phyloP scores from a whole-genome alignment of 2,888 invertebrate genomes.

The Drosophila meridionalis region DNA sequence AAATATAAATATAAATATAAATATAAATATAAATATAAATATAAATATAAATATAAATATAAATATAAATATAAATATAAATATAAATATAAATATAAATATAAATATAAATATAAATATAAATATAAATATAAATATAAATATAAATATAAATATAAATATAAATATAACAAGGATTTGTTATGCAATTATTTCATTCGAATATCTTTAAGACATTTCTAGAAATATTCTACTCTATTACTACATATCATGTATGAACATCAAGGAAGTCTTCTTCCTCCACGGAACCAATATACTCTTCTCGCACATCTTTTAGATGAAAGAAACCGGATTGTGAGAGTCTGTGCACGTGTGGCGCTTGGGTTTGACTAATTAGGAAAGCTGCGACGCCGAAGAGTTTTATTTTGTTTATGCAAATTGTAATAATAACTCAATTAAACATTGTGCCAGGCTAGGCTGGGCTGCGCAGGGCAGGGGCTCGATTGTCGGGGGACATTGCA shows the following conservation, averaged over 20 bases:
- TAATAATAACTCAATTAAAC: slow-evolving; percentile 77
- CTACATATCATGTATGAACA: no score
- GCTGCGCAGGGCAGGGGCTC: not conserved
- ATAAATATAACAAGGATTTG: no score
- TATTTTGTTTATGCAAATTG: slow-evolving; percentile 74
- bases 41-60: no score
- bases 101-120: no score
- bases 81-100: no score
- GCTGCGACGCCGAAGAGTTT: slow-evolving; percentile 23
- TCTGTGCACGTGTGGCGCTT: slow-evolving; percentile 64
- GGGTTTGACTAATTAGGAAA: slow-evolving; percentile 65
- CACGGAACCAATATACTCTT: not conserved
- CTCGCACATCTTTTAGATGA: not conserved
- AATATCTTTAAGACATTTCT: no score
- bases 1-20: not conserved
- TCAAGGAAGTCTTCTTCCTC: not conserved
- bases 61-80: no score
- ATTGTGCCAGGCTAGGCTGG: slow-evolving; percentile 31
- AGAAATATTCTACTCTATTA: no score
- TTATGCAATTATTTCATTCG: no score
- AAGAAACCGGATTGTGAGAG: slow-evolving; percentile 7
- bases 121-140: no score
- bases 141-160: no score
- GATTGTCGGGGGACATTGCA: slow-evolving; percentile 41
- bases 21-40: no score